Evolutionary conservation across 64 coral and sea anemone genomes (phyloP), one percentile per base, ranked within the genome.

Genomic region (Trachythela sp.): DNA sequence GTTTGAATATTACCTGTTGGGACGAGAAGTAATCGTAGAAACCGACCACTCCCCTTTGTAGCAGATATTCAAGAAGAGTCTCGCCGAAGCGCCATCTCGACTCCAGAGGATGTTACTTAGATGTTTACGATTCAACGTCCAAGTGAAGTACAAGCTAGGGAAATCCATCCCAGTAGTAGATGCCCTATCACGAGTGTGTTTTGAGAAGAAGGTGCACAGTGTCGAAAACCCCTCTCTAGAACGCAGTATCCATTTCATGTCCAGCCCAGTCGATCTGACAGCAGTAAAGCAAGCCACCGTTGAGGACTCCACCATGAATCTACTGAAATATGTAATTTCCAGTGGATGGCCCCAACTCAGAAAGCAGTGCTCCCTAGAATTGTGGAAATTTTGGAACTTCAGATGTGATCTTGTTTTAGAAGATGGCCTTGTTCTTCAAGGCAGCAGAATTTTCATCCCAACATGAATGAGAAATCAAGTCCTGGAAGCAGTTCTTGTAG

Each of bases 1-100:
- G 48, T 93, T 89, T 60, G 48, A 89, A 14, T 93, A 93, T 75
- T 93, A 93, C 36, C 84, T 93, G 37, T 67, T 87, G 5, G 60
- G 90, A n/a, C 70, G 90, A 77, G 56, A 91, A 34, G 34, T 38
- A 13, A 13, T 80, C 3, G 75, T 80, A 13, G 75, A 39, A 80
- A 80, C 75, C 20, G 75, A 92, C 83, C 84, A 90, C 39, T 87
- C 49, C 6, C 84, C 88, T 22, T 84, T 93, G 2, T 67, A 90
- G 40, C 88, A 93, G 31, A 90, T 93, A 7, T 89, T 93, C 38
- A 93, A 89, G 36, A 94, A 94, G 67, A 92, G 89, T 83, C 85
- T 89, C 41, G 40, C 72, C 6, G 89, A 94, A 36, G 89, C 86
- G 38, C 54, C 85, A 85, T 48, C 67, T 24, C 29, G 92, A 39